Conservation (phyloP, 2,113 vertebrate species). For the Cygnus atratus region DNA sequence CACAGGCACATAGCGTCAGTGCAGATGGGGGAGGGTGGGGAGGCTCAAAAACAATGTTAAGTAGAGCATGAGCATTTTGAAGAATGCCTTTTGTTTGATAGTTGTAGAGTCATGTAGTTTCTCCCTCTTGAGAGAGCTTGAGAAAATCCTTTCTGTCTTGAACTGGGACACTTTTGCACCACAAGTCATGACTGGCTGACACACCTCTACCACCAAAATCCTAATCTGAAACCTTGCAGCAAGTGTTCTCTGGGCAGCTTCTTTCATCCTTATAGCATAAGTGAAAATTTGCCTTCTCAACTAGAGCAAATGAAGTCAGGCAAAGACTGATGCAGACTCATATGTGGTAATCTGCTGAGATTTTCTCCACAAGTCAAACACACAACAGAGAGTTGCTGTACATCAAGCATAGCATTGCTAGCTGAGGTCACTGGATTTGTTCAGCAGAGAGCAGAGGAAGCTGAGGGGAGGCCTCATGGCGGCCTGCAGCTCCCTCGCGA, state of each 20-base stretch:
- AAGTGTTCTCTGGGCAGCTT: neutral
- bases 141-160: neutral
- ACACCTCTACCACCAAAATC: neutral
- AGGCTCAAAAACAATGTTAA: neutral
- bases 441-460: neutral
- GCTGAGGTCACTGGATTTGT: neutral
- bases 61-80: neutral
- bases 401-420: neutral
- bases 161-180: neutral
- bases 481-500: too few relatives aligned
- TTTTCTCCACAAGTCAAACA: neutral
- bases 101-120: neutral
- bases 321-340: neutral
- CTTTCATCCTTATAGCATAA: neutral
- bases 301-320: neutral
- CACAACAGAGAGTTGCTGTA: neutral
- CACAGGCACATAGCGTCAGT: neutral
- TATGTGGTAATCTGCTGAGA: neutral
- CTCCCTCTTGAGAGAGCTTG: neutral
- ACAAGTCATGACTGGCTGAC: neutral
- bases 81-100: neutral
- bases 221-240: neutral
- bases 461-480: too few relatives aligned
- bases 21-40: neutral
- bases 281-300: neutral